Evolutionary conservation across 2,888 invertebrate genomes (phyloP).

Genomic region (Choreutis nemorana): DNA sequence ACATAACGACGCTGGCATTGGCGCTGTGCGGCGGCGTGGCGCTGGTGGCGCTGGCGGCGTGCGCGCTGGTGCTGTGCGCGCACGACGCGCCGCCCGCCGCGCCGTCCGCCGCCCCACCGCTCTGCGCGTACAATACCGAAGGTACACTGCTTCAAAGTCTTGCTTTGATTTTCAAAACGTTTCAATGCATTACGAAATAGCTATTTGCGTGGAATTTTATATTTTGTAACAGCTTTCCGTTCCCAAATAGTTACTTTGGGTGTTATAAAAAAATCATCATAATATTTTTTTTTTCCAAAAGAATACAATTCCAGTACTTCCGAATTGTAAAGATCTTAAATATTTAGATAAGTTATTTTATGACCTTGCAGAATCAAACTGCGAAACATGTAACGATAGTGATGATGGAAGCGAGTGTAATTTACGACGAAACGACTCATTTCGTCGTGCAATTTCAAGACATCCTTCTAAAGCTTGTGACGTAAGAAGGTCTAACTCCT

Average conservation of each 20-base stretch:
- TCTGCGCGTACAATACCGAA: constrained; percentile 51
- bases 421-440: constrained; percentile 46
- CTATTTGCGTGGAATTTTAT: too few species aligned
- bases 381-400: constrained; percentile 51
- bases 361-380: constrained; percentile 51
- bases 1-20: constrained; percentile 45
- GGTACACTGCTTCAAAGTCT: constrained; percentile 28
- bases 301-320: too few species aligned
- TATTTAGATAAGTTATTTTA: too few species aligned
- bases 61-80: constrained; percentile 54
- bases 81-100: constrained; percentile 35
- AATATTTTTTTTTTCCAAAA: too few species aligned
- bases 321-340: too few species aligned
- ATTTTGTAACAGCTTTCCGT: too few species aligned
- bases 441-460: constrained; percentile 35
- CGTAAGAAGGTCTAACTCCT: constrained; percentile 44
- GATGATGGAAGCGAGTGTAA: constrained; percentile 56
- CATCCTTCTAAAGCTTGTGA: constrained; percentile 38
- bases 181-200: too few species aligned
- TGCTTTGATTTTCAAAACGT: too few species aligned
- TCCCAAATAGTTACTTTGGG: too few species aligned
- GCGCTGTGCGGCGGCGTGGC: constrained; percentile 52
- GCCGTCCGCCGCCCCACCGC: constrained; percentile 34
- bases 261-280: too few species aligned
- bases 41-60: constrained; percentile 48